phyloP scores from a whole-genome alignment of 2,113 vertebrate genomes.

The Tetraodon nigroviridis region DNA sequence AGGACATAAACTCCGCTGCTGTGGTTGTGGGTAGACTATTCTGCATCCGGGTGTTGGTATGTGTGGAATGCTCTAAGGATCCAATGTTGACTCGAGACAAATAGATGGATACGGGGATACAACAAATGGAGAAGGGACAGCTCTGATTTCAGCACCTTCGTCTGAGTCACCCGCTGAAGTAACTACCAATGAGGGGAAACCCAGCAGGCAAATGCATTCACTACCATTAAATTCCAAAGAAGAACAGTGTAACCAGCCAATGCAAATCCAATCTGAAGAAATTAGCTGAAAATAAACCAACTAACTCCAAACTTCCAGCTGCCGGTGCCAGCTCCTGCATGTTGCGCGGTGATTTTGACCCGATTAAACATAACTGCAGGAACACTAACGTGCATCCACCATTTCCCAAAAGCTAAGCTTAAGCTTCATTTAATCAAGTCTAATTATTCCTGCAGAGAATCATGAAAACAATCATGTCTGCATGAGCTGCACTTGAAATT shows the following conservation, averaged over 20 bases:
- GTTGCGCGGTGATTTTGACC: neutral
- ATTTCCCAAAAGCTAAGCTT: neutral
- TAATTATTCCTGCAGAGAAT: neutral
- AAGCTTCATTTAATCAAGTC: neutral
- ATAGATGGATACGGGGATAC: slow-evolving; percentile 60
- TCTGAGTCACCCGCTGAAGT: neutral
- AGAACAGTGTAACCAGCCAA: too few relatives aligned
- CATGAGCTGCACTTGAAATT: neutral
- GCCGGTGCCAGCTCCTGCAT: neutral
- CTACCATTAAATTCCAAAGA: neutral
- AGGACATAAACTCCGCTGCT: slow-evolving; percentile 53
- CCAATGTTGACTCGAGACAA: slow-evolving; percentile 70
- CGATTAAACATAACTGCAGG: neutral
- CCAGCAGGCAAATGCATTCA: neutral
- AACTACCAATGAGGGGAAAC: too few relatives aligned
- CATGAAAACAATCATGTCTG: too few relatives aligned
- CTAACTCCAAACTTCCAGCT: neutral
- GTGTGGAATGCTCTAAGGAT: slow-evolving; percentile 67
- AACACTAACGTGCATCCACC: neutral
- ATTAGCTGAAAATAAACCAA: neutral
- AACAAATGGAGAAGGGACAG: slow-evolving; percentile 41
- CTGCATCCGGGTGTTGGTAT: slow-evolving; percentile 70
- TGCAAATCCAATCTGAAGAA: too few relatives aligned
- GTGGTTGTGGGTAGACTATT: slow-evolving; percentile 64
- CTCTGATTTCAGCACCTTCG: slow-evolving; percentile 9